Conservation (phyloP, 92 coral and sea anemone species). For the Actinernus sp. region DNA sequence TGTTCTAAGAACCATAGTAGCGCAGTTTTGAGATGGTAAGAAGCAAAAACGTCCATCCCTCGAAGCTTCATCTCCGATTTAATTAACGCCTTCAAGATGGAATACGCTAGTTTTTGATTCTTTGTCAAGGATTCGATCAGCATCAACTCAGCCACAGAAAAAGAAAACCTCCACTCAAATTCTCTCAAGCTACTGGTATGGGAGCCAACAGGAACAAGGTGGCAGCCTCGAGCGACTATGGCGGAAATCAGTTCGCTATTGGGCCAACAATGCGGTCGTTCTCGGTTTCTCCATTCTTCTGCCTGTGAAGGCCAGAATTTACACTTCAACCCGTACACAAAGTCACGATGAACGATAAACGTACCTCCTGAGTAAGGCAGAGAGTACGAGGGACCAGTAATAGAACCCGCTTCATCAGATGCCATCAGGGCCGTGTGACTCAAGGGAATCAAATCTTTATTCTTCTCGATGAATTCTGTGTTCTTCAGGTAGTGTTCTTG, state of each 20-base stretch:
- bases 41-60: slow-evolving; percentile 59
- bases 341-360: slow-evolving; percentile 58
- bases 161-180: slow-evolving; percentile 82
- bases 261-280: slow-evolving; percentile 65
- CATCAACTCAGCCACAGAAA: slow-evolving; percentile 69
- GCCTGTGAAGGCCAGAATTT: slow-evolving; percentile 80
- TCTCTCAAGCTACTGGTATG: slow-evolving; percentile 58
- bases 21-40: slow-evolving; percentile 79
- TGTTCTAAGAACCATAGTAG: slow-evolving; percentile 77
- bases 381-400: slow-evolving; percentile 71
- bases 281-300: slow-evolving; percentile 65
- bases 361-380: slow-evolving; percentile 34
- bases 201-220: slow-evolving; percentile 77
- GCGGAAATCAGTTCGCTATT: slow-evolving; percentile 32
- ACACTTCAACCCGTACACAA: slow-evolving; percentile 80
- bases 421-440: slow-evolving; percentile 16
- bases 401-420: slow-evolving; percentile 4
- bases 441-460: slow-evolving; percentile 49
- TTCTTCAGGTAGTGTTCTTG: slow-evolving; percentile 45
- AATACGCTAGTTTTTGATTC: slow-evolving; percentile 62
- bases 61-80: slow-evolving; percentile 70
- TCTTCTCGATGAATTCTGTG: slow-evolving; percentile 48
- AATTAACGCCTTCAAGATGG: slow-evolving; percentile 67
- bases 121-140: slow-evolving; percentile 54
- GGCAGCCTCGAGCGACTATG: slow-evolving; percentile 62